Conservation (phyloP, 2,113 vertebrate genomes). For the Carassius carassius region DNA sequence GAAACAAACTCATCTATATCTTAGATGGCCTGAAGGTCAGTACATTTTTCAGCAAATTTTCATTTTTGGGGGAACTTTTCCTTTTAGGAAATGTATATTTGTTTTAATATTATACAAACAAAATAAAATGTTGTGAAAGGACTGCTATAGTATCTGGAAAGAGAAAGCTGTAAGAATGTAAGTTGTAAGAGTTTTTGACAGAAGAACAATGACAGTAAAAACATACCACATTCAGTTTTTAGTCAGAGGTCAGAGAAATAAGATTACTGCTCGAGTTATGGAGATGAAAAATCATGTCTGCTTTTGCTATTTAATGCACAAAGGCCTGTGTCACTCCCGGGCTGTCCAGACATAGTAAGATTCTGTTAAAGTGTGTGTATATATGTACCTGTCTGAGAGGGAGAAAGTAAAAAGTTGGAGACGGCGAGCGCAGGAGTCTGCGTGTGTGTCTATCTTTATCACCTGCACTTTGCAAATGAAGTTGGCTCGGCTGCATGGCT, state of each 20-base stretch:
- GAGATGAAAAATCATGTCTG: not conserved
- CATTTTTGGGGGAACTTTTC: too few relatives aligned
- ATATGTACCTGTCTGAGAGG: not conserved
- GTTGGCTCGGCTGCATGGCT: conserved; percentile 71
- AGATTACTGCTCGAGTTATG: not conserved
- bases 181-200: not conserved
- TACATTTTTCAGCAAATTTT: too few relatives aligned
- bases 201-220: not conserved
- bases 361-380: not conserved
- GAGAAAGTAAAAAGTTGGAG: not conserved
- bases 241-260: not conserved
- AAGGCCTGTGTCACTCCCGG: not conserved
- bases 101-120: too few relatives aligned
- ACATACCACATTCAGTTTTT: not conserved
- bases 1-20: too few relatives aligned
- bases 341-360: not conserved
- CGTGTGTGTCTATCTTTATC: conserved; percentile 69
- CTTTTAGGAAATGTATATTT: too few relatives aligned
- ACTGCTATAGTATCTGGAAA: not conserved
- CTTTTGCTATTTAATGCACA: not conserved
- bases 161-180: not conserved
- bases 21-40: too few relatives aligned
- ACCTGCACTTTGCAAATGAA: conserved; percentile 81
- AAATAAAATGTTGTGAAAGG: not conserved
- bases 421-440: not conserved